Base-by-base conservation (phyloP, 2,888 invertebrate species). In the Chloromyia formosa region DNA sequence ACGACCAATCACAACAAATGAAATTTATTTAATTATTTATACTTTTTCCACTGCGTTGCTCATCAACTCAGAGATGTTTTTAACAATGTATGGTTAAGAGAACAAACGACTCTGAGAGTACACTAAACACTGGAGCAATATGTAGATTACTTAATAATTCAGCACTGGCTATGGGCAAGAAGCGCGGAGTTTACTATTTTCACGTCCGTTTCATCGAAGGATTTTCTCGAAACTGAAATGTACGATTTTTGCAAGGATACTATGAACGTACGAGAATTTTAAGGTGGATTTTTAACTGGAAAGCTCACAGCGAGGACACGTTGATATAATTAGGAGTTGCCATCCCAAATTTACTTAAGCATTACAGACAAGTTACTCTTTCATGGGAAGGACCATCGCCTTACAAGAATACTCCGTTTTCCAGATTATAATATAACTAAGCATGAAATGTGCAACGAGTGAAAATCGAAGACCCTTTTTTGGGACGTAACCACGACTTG, bases 201-300 rank as follows among this genome's bases (percentile, higher is more conserved):
- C 54, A 69, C 74, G 74, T 75, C 75, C 62, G 69, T 20, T 62
- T 20, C 56, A 35, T 23, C 54, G 56, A 69, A 61, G 53, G 61
- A 58, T 61, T 60, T 69, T 22, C 75, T 75, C 75, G 53, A 49
- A 58, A 75, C 75, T 75, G 68, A 73, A 35, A 35, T 42, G 40
- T 58, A 58, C 42, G 22, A 61, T 61, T 71, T 73, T 35, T 56
- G 18, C 27, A 35, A 35, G 27, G 27, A 35, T 35, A 35, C 27
- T 35, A 35, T 35, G 7, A 35, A 35, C 27, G 27, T 35, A 35
- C 27, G 27, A 35, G 27, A 7, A 20, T 35, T 69, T 69, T 72
- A 66, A 75, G 75, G 72, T 75, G 22, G 45, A 64, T 20, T 35
- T 73, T 27, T 66, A 64, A 75, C 12, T 14, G 66, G 45, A 75